phyloP scores from a whole-genome alignment of 2,888 invertebrate genomes.

The Penaeus monodon region DNA sequence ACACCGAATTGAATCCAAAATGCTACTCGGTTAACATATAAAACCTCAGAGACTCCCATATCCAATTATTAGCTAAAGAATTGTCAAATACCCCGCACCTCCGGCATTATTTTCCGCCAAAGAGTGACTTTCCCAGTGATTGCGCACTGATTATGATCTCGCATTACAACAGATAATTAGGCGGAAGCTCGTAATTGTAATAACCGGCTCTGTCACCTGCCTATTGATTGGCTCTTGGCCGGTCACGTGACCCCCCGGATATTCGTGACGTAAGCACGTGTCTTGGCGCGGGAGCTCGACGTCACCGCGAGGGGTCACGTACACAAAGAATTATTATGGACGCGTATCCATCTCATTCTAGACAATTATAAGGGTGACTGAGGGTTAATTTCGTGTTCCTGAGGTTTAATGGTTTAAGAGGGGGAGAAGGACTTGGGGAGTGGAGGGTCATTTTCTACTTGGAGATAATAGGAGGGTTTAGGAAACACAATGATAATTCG shows the following conservation, averaged over 20 bases:
- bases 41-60: too few species aligned
- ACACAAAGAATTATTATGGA: neutral
- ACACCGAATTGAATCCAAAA: too few species aligned
- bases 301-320: slow-evolving; percentile 1
- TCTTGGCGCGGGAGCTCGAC: neutral
- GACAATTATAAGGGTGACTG: neutral
- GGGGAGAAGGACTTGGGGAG: neutral
- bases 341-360: neutral
- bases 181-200: slow-evolving; percentile 2
- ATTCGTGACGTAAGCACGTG: slow-evolving; percentile 33
- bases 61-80: too few species aligned
- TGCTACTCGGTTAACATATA: too few species aligned
- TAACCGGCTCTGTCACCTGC: slow-evolving; percentile 25
- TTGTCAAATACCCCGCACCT: too few species aligned
- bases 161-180: neutral
- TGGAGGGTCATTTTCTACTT: neutral
- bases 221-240: slow-evolving; percentile 27
- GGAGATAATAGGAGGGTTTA: too few species aligned
- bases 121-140: neutral
- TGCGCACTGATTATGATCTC: neutral
- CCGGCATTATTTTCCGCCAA: too few species aligned
- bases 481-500: too few species aligned
- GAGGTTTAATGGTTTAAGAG: slow-evolving; percentile 22
- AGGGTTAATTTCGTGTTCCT: neutral
- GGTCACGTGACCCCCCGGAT: slow-evolving; percentile 37